A percentile compares a stretch with the other conserved stretches of the same genome.
phyloP scores from a whole-genome alignment of 2,113 vertebrate genomes.

The Poecile atricapillus region DNA sequence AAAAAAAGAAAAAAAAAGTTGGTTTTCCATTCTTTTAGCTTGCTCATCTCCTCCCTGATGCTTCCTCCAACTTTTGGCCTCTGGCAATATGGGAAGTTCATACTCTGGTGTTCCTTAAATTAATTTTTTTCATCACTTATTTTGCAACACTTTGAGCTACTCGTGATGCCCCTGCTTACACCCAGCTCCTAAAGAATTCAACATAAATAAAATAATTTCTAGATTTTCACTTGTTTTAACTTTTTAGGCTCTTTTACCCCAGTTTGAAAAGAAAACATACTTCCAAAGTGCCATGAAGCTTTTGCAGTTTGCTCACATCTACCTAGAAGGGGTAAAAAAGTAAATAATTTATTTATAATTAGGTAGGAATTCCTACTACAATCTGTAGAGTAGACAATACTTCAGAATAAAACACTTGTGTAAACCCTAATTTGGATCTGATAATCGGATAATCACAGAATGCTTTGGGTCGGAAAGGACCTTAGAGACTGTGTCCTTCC shows the following conservation, averaged over 20 bases:
- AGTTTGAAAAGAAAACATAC: background rate
- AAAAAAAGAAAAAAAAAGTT: background rate
- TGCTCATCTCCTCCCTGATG: background rate
- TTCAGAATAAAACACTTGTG: background rate
- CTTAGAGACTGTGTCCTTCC: fast-evolving
- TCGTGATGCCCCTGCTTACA: background rate
- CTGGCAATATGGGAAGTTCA: background rate
- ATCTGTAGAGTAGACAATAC: background rate
- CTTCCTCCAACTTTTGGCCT: background rate
- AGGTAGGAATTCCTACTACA: background rate
- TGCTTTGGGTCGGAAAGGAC: background rate
- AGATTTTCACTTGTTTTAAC: background rate
- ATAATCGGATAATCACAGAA: background rate
- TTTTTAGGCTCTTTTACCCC: background rate
- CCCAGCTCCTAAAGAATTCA: background rate
- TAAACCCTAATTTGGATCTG: background rate
- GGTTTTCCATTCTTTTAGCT: background rate
- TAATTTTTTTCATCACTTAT: background rate
- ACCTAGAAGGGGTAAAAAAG: background rate
- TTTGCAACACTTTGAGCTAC: background rate
- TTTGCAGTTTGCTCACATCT: background rate
- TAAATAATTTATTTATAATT: background rate
- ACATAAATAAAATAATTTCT: background rate
- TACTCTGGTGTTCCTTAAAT: background rate
- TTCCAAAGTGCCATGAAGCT: background rate